Conservation (phyloP, 2,797 vertebrate species). For the Anas bahamensis region DNA sequence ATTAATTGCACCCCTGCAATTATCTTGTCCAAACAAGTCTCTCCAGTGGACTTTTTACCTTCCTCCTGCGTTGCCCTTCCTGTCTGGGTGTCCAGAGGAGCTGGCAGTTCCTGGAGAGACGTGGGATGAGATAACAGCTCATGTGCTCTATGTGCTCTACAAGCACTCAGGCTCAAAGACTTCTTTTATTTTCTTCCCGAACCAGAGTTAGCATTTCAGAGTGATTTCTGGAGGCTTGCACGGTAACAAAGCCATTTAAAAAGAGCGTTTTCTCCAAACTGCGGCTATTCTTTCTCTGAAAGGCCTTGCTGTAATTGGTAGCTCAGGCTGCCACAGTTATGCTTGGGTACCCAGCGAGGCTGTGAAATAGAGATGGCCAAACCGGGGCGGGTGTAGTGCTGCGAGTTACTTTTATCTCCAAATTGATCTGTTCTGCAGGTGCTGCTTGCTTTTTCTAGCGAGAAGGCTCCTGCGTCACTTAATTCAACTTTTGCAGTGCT, state of each 20-base stretch:
- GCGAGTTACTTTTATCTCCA: not conserved
- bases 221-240: not conserved
- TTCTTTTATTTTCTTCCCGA: not conserved
- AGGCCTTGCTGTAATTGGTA: not conserved
- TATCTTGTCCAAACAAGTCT: not conserved
- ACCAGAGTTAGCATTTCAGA: not conserved
- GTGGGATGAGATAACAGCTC: not conserved
- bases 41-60: not conserved
- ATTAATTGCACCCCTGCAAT: constrained; percentile 21
- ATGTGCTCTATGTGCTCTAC: not conserved
- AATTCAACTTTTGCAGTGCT: not conserved
- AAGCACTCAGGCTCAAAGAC: not conserved
- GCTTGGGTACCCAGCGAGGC: not conserved
- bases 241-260: not conserved
- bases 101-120: not conserved
- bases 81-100: not conserved
- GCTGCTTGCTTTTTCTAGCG: not conserved
- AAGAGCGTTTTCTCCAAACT: not conserved
- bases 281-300: not conserved
- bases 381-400: not conserved
- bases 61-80: not conserved
- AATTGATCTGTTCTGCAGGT: not conserved
- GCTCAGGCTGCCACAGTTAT: not conserved
- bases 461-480: not conserved
- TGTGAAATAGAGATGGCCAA: not conserved